These are phyloP conservation scores for Trileptium ribeirensis DNA, from an alignment of 2,888 invertebrate genomes.

Conservation along the genomic window DNA sequence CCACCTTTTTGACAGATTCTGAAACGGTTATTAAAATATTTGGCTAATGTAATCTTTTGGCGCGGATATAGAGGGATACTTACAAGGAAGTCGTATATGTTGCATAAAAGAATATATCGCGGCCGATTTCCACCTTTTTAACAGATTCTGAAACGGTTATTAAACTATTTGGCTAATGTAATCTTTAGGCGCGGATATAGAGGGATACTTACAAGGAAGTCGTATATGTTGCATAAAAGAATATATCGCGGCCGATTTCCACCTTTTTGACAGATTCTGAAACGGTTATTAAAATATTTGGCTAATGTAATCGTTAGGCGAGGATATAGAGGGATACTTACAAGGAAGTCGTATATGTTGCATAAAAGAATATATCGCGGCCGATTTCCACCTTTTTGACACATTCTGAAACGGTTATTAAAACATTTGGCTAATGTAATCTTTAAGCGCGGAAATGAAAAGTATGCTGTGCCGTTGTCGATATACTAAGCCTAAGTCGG, in stretches of 20 bases:
- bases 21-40: conserved; percentile 48
- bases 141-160: conserved; percentile 68
- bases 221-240: conserved; percentile 91
- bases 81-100: conserved; percentile 85
- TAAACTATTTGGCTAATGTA: no score
- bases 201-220: conserved; percentile 64
- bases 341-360: conserved; percentile 88
- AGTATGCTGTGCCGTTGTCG: no score
- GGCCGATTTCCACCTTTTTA: conserved; percentile 75
- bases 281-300: conserved; percentile 40
- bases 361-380: conserved; percentile 81
- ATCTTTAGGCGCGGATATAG: background rate
- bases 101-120: conserved; percentile 81
- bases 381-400: conserved; percentile 79
- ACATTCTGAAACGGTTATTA: conserved; percentile 63
- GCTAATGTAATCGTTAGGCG: no score
- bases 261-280: conserved; percentile 89
- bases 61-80: conserved; percentile 31
- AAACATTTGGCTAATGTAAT: no score
- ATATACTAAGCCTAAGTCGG: no score
- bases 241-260: conserved; percentile 69
- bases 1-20: conserved; percentile 87
- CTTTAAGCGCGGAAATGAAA: conserved; percentile 23
- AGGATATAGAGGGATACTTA: conserved; percentile 36
- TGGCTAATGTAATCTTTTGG: background rate